Evolutionary conservation across 1,140 invertebrate species (phyloP).

Genomic region (Streblospio benedicti): DNA sequence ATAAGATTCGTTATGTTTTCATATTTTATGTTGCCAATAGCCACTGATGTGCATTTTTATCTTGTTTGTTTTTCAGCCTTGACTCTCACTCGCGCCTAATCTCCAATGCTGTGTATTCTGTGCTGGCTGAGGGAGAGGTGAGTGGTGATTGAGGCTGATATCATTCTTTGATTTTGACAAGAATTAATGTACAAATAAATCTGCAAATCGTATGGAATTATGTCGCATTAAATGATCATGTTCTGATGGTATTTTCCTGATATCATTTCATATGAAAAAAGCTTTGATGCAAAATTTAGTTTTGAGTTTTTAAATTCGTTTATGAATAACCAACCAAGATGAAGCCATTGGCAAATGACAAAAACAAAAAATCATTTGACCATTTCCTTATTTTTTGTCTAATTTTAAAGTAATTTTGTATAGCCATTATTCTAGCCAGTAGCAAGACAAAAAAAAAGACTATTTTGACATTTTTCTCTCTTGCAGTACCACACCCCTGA

Average conservation of each 20-base stretch:
- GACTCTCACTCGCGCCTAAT: too few species aligned
- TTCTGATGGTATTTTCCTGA: too few species aligned
- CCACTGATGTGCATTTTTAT: background rate
- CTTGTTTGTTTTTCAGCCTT: background rate
- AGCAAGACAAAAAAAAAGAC: background rate
- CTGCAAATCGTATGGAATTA: too few species aligned
- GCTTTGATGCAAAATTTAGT: too few species aligned
- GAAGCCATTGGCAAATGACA: background rate
- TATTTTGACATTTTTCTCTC: background rate
- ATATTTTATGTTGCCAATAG: constrained; percentile 47
- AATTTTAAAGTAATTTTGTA: background rate
- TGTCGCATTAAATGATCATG: too few species aligned
- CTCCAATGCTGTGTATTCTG: too few species aligned
- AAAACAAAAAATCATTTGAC: background rate
- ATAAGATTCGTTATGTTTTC: constrained; percentile 84
- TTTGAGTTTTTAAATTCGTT: background rate
- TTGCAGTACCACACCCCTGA: constrained; percentile 72
- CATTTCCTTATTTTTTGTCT: background rate
- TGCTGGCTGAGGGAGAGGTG: too few species aligned
- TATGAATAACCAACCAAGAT: background rate
- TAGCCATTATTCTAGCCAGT: background rate
- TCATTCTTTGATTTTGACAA: too few species aligned
- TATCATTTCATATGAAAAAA: too few species aligned
- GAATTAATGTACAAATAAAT: too few species aligned
- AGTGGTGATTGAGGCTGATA: too few species aligned